Base-by-base conservation (phyloP, 2,888 invertebrate species). In the Drosophila pegasa region DNA sequence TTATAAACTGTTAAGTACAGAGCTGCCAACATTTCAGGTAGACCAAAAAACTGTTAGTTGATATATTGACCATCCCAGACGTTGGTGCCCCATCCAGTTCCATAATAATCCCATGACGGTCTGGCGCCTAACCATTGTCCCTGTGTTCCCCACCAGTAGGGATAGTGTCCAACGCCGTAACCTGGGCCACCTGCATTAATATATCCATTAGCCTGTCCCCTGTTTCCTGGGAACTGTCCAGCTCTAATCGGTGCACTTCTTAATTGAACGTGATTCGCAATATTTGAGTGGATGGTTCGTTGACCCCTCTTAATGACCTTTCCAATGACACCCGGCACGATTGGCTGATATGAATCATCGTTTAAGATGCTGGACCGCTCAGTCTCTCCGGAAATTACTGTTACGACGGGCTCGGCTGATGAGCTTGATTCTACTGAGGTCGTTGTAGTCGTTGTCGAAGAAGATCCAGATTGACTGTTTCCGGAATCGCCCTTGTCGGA, bases 91-190 rank as follows among this genome's bases (percentile, higher is more conserved):
- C 85, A 81, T 50, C 60, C 62, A 51, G 33, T 16, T 62, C 45
- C 45, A 59, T 87, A 82, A 51, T 82, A 82, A 12, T 29, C 54
- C 86, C 86, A 82, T 18, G 60, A 16, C 1, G 70, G 78, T n/a
- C 60, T 66, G 18, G 47, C 52, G 35, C 59, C 68, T 22, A 69
- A 38, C 80, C 80, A 80, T 18, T 47, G 56, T 12, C 38, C 47
- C 47, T 78, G 63, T 0, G 58, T 2, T 20, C 83, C 87, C 85
- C 85, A 82, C 75, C 82, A 78, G 33, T 82, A 82, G 4, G 85
- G 82, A 59, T 87, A 82, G 7, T 51, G 20, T 20, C 87, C 71
- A 14, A 40, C 25, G n/a, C 51, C 76, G n/a, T 63, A 61, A 2
- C 16, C 18, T 9, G 25, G 16, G 1, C 41, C 50, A 43, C 62